These are phyloP conservation scores for Onychomys torridus DNA, from an alignment of 2,797 vertebrate species.

Conservation along the genomic window DNA sequence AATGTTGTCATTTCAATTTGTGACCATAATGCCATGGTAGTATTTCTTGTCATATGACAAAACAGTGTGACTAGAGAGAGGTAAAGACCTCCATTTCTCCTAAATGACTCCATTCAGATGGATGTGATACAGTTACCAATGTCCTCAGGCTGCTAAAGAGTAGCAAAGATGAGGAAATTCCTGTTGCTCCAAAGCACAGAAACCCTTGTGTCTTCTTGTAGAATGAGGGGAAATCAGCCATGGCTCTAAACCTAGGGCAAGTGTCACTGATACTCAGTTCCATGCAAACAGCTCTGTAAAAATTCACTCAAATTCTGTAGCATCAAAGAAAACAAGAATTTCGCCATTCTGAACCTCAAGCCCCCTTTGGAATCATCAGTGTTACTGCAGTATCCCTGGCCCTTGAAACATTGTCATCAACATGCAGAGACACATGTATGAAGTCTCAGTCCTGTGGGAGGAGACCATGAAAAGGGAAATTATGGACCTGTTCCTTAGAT, in stretches of 20 bases:
- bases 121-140: neutral
- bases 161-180: neutral
- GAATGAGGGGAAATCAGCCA: neutral
- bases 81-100: neutral
- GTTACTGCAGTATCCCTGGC: neutral
- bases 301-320: neutral
- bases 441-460: neutral
- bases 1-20: slow-evolving; percentile 12
- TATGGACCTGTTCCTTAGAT: neutral
- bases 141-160: neutral
- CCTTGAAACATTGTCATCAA: neutral
- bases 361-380: neutral
- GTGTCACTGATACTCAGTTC: neutral
- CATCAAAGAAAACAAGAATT: neutral
- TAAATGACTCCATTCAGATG: neutral
- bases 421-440: neutral
- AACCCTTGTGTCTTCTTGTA: neutral
- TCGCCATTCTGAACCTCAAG: neutral
- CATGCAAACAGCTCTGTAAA: neutral
- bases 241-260: neutral
- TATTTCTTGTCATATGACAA: slow-evolving; percentile 52
- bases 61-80: neutral
- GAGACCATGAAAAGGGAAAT: neutral
- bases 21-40: rapidly evolving
- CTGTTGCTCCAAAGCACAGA: neutral